These are phyloP conservation scores for Himalopsyche phryganea DNA, from an alignment of 1,140 invertebrate genomes.

Conservation along the genomic window DNA sequence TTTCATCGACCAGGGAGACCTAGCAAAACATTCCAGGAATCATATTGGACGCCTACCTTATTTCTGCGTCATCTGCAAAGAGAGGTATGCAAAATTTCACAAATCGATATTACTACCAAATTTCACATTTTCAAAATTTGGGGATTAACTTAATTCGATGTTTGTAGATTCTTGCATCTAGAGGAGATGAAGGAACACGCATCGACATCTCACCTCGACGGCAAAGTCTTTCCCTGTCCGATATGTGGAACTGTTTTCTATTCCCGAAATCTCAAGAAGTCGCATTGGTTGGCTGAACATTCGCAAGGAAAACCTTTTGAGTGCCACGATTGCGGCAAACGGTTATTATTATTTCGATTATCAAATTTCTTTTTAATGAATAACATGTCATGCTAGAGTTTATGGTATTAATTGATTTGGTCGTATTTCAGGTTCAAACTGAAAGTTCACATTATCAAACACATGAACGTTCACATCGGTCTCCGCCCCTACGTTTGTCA, in stretches of 20 bases:
- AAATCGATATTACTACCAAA: not conserved
- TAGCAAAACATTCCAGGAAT: conserved; percentile 16
- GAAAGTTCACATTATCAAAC: conserved; percentile 17
- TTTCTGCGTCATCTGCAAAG: conserved; percentile 21
- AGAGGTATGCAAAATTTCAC: conserved; percentile 2
- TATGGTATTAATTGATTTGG: not conserved
- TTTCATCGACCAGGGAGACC: conserved; percentile 29
- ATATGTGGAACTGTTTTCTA: conserved; percentile 7
- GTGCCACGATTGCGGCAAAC: conserved; percentile 10
- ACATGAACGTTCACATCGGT: conserved; percentile 18
- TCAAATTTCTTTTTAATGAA: no score
- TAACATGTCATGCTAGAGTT: no score
- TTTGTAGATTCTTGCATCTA: conserved; percentile 4
- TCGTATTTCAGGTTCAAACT: conserved; percentile 18
- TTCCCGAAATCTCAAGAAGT: not conserved
- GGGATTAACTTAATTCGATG: not conserved
- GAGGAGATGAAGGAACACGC: conserved; percentile 3
- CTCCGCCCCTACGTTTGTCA: conserved; percentile 1
- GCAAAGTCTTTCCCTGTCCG: not conserved
- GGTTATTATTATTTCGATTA: not conserved
- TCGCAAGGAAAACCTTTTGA: conserved; percentile 5
- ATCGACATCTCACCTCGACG: not conserved
- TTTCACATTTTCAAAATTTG: no score
- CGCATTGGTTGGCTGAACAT: conserved; percentile 6
- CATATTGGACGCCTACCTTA: conserved; percentile 7